Base-by-base conservation (phyloP, 37 sponge, comb jelly and placozoan genomes). In the Beroe forskalii region DNA sequence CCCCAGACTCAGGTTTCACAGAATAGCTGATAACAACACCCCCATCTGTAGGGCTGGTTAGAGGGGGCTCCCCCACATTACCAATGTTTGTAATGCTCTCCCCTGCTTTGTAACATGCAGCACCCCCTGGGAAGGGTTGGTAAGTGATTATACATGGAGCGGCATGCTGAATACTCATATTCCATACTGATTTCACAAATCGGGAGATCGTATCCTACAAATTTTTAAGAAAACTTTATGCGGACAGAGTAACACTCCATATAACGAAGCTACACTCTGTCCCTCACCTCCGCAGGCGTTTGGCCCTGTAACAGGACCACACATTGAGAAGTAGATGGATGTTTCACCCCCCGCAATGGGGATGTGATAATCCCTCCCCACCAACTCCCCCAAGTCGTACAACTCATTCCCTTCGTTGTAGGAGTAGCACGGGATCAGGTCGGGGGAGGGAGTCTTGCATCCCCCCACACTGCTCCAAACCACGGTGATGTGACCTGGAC, bases 251-350 rank as follows among this genome's bases (percentile, higher is more conserved):
- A n/a, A n/a, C n/a, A n/a, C n/a, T n/a, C n/a, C n/a, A n/a, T n/a
- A n/a, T n/a, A n/a, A n/a, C n/a, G n/a, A n/a, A n/a, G n/a, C n/a
- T n/a, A n/a, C n/a, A n/a, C n/a, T n/a, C n/a, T n/a, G n/a, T n/a
- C n/a, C n/a, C n/a, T 48, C 12, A 64, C 66, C 86, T 22, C 6
- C 86, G 28, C 86, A 80, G 27, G 55, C 1, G 86, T 43, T 80
- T 43, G 39, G 38, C n/a, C 86, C 86, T 9, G 86, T 80, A 23
- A 80, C 86, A 1, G 86, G 55, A 44, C 86, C 86, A 43, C 86
- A 80, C 24, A 80, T 20, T 1, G 86, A 41, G 55, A 80, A 44
- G 27, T 80, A 80, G 3, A 80, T 44, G 3, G 72, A 69, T 33
- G 19, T 35, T 31, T 9, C 27, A 80, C 86, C 35, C 20, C 23